Percentiles rank a stretch among this genome's conserved stretches.
phyloP scores from a whole-genome alignment of 2,113 vertebrate species.

The Grus americana region DNA sequence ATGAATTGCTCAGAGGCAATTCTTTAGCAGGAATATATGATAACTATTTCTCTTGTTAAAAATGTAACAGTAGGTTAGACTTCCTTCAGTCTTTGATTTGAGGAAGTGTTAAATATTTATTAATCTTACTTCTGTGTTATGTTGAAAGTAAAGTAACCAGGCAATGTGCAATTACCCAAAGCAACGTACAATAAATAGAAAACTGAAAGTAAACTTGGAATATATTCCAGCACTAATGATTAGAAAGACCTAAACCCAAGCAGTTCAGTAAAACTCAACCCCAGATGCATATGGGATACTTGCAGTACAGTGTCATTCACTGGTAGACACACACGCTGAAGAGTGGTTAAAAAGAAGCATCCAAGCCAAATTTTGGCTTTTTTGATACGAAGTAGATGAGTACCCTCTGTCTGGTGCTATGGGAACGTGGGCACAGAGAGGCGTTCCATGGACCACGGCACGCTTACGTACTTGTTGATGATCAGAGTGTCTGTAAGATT shows the following conservation, averaged over 20 bases:
- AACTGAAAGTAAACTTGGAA: neutral
- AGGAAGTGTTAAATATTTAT: conserved; percentile 52
- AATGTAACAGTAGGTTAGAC: conserved; percentile 29
- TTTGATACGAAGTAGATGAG: neutral
- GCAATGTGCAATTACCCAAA: neutral
- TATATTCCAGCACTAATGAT: neutral
- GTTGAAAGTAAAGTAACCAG: neutral
- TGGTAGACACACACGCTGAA: neutral
- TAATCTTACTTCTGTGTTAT: neutral
- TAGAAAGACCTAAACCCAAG: neutral
- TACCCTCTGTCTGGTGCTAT: rapidly evolving
- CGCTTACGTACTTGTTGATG: conserved; percentile 87
- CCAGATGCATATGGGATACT: neutral
- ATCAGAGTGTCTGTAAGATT: conserved; percentile 95
- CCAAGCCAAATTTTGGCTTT: neutral
- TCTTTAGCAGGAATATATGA: conserved; percentile 14
- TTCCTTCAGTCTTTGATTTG: neutral
- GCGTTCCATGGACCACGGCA: rapidly evolving
- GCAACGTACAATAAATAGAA: neutral
- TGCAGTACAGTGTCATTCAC: neutral
- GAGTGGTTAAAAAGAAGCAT: neutral
- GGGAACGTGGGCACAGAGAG: neutral
- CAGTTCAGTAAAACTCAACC: neutral
- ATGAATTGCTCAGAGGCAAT: neutral
- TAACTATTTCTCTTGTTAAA: conserved; percentile 44